Percentiles rank a stretch among this genome's conserved stretches.
Evolutionary conservation across 92 coral and sea anemone species (phyloP).

Genomic region (Heteractis magnifica): DNA sequence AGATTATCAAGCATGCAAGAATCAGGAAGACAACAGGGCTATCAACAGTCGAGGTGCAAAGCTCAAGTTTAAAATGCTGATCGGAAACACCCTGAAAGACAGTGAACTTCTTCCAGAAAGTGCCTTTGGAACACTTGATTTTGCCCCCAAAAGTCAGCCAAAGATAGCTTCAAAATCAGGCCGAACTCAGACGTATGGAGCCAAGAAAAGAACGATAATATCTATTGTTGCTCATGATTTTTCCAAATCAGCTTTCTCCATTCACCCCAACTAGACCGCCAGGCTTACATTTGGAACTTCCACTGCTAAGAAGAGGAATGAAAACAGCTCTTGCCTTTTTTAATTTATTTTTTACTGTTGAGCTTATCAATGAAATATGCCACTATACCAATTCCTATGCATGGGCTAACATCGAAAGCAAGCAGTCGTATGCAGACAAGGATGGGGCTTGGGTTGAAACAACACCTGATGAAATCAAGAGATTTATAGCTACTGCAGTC

Average conservation of each 20-base stretch:
- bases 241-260: conserved; percentile 2
- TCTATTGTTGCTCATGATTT: conserved; percentile 28
- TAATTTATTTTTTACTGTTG: conserved; percentile 45
- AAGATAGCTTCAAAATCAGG: background rate
- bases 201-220: conserved; percentile 17
- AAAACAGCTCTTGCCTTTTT: conserved; percentile 41
- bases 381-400: conserved; percentile 54
- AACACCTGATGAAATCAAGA: conserved; percentile 44
- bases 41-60: background rate
- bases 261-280: no score
- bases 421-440: conserved; percentile 39
- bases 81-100: no score
- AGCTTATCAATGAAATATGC: conserved; percentile 31
- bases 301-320: no score
- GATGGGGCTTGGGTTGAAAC: conserved; percentile 54
- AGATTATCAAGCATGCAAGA: background rate
- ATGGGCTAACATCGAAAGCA: conserved; percentile 23
- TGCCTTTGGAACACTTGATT: background rate
- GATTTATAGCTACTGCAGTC: conserved; percentile 56
- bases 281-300: no score
- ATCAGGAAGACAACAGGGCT: background rate
- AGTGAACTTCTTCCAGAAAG: background rate
- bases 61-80: background rate
- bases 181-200: conserved; percentile 2
- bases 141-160: background rate